These are phyloP conservation scores for Pagetopsis macropterus DNA, from an alignment of 2,797 vertebrate species.

Conservation along the genomic window DNA sequence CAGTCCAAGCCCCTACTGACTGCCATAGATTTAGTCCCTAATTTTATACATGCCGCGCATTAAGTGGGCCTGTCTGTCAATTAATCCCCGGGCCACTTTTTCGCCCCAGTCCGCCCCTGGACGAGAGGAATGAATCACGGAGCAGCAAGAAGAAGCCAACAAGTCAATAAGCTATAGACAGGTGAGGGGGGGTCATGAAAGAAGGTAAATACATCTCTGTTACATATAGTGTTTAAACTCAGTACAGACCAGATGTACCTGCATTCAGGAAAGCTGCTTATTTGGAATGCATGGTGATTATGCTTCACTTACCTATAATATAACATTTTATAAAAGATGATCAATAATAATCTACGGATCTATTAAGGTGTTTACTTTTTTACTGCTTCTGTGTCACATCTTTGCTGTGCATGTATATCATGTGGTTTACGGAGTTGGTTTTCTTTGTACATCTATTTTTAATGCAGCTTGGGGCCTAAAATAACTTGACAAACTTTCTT, in stretches of 20 bases:
- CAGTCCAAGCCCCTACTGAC: too few species aligned
- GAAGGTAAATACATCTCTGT: slow-evolving; percentile 26
- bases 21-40: too few species aligned
- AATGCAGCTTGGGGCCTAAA: neutral
- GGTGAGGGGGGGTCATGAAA: slow-evolving; percentile 3
- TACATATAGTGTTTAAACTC: neutral
- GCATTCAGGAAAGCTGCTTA: neutral
- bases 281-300: neutral
- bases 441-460: neutral
- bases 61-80: too few species aligned
- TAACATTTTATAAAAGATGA: neutral
- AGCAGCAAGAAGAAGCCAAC: neutral
- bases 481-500: neutral
- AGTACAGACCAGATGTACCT: neutral
- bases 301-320: slow-evolving; percentile 2
- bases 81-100: too few species aligned
- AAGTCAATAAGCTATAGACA: slow-evolving; percentile 3
- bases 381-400: neutral
- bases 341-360: neutral
- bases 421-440: neutral
- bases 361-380: neutral
- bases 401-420: neutral
- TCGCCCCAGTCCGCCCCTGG: neutral
- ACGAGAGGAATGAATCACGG: slow-evolving; percentile 35
- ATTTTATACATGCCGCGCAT: too few species aligned